Evolutionary conservation across 2,797 vertebrate species (phyloP).

Genomic region (Kryptopterus vitreolus): DNA sequence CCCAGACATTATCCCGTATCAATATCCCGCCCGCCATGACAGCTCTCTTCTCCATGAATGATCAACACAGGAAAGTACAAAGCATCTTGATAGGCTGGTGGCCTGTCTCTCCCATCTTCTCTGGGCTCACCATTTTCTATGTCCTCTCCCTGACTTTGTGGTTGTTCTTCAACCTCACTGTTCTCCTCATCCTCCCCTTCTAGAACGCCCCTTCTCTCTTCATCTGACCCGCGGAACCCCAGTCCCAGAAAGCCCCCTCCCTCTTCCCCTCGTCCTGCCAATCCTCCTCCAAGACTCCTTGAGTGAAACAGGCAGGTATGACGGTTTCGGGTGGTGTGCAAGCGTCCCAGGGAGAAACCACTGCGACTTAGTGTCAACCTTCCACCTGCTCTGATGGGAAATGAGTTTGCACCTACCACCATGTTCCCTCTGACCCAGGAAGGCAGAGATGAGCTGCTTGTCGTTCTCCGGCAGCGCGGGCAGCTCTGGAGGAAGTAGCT

Average conservation of each 20-base stretch:
- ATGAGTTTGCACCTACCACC: constrained; percentile 54
- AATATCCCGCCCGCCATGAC: constrained; percentile 63
- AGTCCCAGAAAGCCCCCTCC: constrained; percentile 66
- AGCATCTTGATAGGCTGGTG: constrained; percentile 75
- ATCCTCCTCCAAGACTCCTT: constrained; percentile 59
- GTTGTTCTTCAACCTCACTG: constrained; percentile 51
- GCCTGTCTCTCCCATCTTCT: constrained; percentile 66
- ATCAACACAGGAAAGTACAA: constrained; percentile 76
- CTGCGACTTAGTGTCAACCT: constrained; percentile 76
- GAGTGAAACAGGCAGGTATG: constrained; percentile 64
- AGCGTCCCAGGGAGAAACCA: constrained; percentile 71
- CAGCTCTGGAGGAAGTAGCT: constrained; percentile 74
- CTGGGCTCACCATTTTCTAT: constrained; percentile 34
- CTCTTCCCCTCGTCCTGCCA: constrained; percentile 53
- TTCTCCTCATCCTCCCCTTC: constrained; percentile 62
- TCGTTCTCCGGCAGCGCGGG: constrained; percentile 69
- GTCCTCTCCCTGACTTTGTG: constrained; percentile 34
- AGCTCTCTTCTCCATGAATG: constrained; percentile 74
- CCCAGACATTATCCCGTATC: constrained; percentile 46
- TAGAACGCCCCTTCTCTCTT: constrained; percentile 58
- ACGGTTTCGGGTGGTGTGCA: constrained; percentile 57
- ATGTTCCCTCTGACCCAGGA: constrained; percentile 61
- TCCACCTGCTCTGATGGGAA: constrained; percentile 56
- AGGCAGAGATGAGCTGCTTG: constrained; percentile 75
- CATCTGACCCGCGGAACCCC: constrained; percentile 67